These are phyloP conservation scores for Ecdyonurus torrentis DNA, from an alignment of 2,888 invertebrate species.

Conservation along the genomic window DNA sequence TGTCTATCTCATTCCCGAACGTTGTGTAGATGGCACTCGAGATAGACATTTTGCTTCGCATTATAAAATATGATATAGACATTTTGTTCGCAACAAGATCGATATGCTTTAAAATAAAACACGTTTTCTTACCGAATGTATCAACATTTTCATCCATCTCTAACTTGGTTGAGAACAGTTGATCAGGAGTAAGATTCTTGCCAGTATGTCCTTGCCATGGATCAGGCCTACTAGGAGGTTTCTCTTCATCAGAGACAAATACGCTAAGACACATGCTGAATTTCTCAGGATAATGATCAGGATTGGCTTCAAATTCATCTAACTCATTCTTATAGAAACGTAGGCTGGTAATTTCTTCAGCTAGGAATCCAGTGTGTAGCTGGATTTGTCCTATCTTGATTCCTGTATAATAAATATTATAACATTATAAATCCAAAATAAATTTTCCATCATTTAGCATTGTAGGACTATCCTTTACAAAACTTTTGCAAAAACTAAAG, in stretches of 20 bases:
- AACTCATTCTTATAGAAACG: conserved; percentile 59
- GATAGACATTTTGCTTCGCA: too few relatives aligned
- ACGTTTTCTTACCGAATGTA: conserved; percentile 63
- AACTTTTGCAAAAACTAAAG: too few relatives aligned
- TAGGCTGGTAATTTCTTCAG: conserved; percentile 53
- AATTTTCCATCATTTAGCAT: too few relatives aligned
- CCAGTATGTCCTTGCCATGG: conserved; percentile 33
- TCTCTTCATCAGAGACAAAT: conserved; percentile 50
- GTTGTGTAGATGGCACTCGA: too few relatives aligned
- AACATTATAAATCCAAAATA: too few relatives aligned
- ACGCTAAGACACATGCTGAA: conserved; percentile 53
- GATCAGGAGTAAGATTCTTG: conserved; percentile 28
- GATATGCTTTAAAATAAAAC: too few relatives aligned
- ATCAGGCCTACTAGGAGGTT: conserved; percentile 45
- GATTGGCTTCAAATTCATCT: conserved; percentile 56
- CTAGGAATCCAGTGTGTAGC: conserved; percentile 77
- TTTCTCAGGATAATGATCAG: conserved; percentile 37
- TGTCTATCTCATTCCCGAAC: too few relatives aligned
- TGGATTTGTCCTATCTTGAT: conserved; percentile 77
- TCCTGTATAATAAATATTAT: conserved; percentile 23
- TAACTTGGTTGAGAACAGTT: conserved; percentile 56
- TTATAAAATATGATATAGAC: too few relatives aligned
- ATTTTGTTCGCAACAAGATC: too few relatives aligned
- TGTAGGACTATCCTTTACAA: too few relatives aligned
- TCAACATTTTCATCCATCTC: conserved; percentile 73